phyloP scores from a whole-genome alignment of 2,797 vertebrate genomes.

The Pterois miles region DNA sequence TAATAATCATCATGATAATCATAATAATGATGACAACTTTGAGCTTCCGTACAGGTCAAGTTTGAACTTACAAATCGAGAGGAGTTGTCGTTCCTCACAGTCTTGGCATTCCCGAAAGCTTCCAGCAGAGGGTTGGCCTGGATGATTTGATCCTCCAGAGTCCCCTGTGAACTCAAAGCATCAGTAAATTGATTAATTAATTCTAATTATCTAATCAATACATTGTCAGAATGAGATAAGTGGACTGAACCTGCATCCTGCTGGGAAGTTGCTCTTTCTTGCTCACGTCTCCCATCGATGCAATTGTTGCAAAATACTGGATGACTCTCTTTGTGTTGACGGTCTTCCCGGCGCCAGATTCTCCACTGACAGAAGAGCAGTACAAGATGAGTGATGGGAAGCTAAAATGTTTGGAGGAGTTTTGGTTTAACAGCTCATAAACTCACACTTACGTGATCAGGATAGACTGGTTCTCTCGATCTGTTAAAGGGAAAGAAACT shows the following conservation, averaged over 20 bases:
- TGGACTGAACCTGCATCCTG: conserved; percentile 58
- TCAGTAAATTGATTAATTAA: conserved; percentile 64
- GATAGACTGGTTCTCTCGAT: conserved; percentile 88
- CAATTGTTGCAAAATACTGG: conserved; percentile 80
- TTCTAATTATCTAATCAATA: neutral
- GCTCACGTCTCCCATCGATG: conserved; percentile 58
- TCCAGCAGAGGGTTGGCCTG: conserved; percentile 72
- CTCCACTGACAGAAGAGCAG: conserved; percentile 55
- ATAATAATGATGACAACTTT: neutral
- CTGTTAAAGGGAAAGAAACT: conserved; percentile 65
- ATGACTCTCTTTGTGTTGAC: conserved; percentile 81
- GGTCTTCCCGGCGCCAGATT: conserved; percentile 80
- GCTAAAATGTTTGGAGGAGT: neutral
- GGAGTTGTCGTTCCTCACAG: conserved; percentile 75
- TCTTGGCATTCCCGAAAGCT: conserved; percentile 77
- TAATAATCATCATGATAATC: neutral
- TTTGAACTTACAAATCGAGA: conserved; percentile 65
- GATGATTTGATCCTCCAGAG: conserved; percentile 72
- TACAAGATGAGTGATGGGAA: neutral
- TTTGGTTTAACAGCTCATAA: neutral
- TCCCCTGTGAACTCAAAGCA: conserved; percentile 68
- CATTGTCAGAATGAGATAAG: neutral
- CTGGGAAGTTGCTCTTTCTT: conserved; percentile 64
- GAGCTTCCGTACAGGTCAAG: neutral
- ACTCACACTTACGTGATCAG: conserved; percentile 86